Conservation (phyloP, 2,888 invertebrate species). For the Bombyx huttoni region DNA sequence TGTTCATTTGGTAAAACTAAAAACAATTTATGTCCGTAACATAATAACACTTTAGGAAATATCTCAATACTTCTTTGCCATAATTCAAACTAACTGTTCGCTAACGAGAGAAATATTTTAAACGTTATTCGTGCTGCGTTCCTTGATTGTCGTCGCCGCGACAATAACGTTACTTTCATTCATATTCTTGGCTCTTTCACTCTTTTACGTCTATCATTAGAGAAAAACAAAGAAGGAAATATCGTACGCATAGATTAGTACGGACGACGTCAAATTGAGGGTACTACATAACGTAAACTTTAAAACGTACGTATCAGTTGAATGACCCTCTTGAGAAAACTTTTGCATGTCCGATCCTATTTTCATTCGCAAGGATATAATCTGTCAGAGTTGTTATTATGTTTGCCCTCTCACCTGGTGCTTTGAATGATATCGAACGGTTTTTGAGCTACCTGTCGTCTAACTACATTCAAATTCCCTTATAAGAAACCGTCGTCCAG, state of each 20-base stretch:
- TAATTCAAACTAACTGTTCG: constrained; percentile 13
- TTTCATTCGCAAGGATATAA: neutral
- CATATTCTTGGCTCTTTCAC: neutral
- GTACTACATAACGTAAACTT: constrained; percentile 15
- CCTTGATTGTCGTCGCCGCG: neutral
- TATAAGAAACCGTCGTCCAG: constrained; percentile 3
- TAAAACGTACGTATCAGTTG: constrained; percentile 14
- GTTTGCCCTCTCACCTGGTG: neutral
- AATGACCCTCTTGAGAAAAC: constrained; percentile 17
- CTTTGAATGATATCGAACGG: neutral
- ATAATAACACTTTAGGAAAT: constrained; percentile 4
- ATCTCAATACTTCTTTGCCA: constrained; percentile 7
- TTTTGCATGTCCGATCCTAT: constrained; percentile 9
- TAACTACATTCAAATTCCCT: neutral
- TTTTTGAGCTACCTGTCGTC: neutral
- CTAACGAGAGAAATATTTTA: constrained; percentile 23
- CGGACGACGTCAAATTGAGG: constrained; percentile 4
- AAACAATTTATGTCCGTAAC: constrained; percentile 2
- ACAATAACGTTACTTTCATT: neutral
- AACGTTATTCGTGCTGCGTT: constrained; percentile 5
- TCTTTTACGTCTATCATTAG: neutral
- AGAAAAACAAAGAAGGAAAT: neutral
- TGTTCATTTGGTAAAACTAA: neutral
- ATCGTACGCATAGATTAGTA: neutral
- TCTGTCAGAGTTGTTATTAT: neutral